These are phyloP conservation scores for Peribatodes rhomboidaria DNA, from an alignment of 2,888 invertebrate species.

Conservation along the genomic window DNA sequence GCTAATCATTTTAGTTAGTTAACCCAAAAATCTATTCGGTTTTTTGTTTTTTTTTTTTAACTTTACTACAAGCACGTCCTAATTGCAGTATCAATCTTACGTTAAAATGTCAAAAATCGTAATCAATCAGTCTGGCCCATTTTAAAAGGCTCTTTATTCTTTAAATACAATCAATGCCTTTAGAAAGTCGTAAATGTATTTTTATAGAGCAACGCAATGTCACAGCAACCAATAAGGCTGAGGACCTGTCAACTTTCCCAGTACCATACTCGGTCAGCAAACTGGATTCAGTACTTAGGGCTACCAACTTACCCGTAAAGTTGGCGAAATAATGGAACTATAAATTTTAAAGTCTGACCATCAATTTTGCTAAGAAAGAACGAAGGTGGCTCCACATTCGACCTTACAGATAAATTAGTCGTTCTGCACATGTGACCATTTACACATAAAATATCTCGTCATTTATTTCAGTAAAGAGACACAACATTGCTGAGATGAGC, in stretches of 20 bases:
- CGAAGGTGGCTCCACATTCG: neutral
- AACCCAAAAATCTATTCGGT: too few species aligned
- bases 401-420: neutral
- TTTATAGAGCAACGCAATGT: conserved; percentile 50
- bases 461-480: conserved; percentile 2
- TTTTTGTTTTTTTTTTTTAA: neutral
- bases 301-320: neutral
- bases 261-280: conserved; percentile 37
- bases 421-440: neutral
- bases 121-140: neutral
- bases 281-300: conserved; percentile 34
- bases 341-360: neutral
- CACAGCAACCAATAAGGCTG: conserved; percentile 48
- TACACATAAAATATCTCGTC: conserved; percentile 9
- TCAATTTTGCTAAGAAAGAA: neutral
- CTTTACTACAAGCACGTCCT: too few species aligned
- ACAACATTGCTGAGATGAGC: neutral
- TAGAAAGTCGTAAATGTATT: conserved; percentile 55
- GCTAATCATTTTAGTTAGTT: too few species aligned
- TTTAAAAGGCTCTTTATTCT: conserved; percentile 11
- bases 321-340: neutral
- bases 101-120: neutral
- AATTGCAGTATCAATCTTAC: neutral
- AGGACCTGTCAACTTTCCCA: conserved; percentile 45
- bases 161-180: conserved; percentile 47